Evolutionary conservation across 2,113 vertebrate genomes (phyloP).

Genomic region (Lophius piscatorius): DNA sequence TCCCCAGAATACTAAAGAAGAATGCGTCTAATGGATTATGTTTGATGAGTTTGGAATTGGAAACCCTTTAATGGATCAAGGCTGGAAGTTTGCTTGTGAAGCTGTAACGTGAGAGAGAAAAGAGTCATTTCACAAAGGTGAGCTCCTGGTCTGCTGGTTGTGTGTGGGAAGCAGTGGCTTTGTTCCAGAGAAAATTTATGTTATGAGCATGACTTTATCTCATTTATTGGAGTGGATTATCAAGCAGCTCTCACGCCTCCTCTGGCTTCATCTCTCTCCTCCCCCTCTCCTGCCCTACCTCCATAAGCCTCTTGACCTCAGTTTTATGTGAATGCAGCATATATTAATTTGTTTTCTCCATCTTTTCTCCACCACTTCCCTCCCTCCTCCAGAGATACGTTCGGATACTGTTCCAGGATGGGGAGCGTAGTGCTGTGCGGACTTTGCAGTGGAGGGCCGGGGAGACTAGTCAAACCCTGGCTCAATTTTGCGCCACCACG

Average conservation of each 20-base stretch:
- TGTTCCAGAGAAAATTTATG: constrained; percentile 43
- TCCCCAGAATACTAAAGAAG: constrained; percentile 16
- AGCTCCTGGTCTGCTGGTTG: constrained; percentile 25
- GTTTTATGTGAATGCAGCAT: constrained; percentile 45
- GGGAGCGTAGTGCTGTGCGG: constrained; percentile 75
- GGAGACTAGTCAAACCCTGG: constrained; percentile 73
- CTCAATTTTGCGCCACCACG: constrained; percentile 78
- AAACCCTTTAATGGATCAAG: constrained; percentile 7
- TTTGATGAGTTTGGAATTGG: constrained; percentile 25
- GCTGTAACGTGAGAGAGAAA: constrained; percentile 22
- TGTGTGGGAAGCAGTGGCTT: constrained; percentile 53
- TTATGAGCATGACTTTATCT: constrained; percentile 25
- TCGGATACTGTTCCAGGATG: constrained; percentile 82
- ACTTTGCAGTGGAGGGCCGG: constrained; percentile 81
- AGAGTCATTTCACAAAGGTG: constrained; percentile 17
- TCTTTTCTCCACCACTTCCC: background rate
- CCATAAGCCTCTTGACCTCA: constrained; percentile 65
- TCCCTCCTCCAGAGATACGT: constrained; percentile 77
- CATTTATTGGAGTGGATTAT: constrained; percentile 42
- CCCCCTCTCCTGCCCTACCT: constrained; percentile 58
- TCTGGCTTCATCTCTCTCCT: constrained; percentile 52
- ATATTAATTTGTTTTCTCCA: constrained; percentile 14
- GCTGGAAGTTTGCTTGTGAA: constrained; percentile 18
- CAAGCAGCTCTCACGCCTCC: constrained; percentile 37
- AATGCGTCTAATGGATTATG: constrained; percentile 15